Evolutionary conservation across 2,113 vertebrate genomes (phyloP).

Genomic region (Colistium nudipinnis): DNA sequence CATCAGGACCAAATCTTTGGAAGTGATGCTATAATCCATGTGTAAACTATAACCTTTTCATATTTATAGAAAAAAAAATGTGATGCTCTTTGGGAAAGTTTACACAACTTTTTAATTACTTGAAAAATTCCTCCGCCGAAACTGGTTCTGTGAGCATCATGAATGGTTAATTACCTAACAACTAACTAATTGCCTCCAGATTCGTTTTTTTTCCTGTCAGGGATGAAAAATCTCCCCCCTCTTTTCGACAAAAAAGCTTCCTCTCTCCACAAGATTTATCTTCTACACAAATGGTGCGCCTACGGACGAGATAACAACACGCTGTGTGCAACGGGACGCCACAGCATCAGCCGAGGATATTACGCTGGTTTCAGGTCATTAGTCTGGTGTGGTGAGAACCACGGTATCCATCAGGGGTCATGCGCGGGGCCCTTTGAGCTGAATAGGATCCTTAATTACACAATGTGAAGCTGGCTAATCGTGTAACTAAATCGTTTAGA

Average conservation of each 20-base stretch:
- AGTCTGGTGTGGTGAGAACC: slow-evolving; percentile 4
- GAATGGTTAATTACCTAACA: slow-evolving; percentile 60
- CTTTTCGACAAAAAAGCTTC: no score
- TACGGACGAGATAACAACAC: slow-evolving; percentile 19
- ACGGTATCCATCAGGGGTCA: slow-evolving; percentile 53
- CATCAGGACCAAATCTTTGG: slow-evolving; percentile 55
- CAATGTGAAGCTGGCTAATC: slow-evolving; percentile 47
- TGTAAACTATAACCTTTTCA: slow-evolving; percentile 36
- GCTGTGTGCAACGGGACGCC: background rate
- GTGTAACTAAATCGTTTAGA: slow-evolving; percentile 56
- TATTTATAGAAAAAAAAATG: slow-evolving; percentile 40
- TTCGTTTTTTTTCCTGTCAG: slow-evolving; percentile 59
- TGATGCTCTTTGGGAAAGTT: slow-evolving; percentile 29
- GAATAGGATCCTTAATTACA: slow-evolving; percentile 59
- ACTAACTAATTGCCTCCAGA: slow-evolving; percentile 66
- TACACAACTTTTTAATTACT: slow-evolving; percentile 43
- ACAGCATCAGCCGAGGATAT: background rate
- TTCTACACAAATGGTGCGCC: slow-evolving; percentile 19
- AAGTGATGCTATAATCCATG: slow-evolving; percentile 56
- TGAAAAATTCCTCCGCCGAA: slow-evolving; percentile 43
- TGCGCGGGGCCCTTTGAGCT: slow-evolving; percentile 38
- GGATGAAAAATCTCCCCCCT: slow-evolving; percentile 51
- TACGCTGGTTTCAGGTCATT: slow-evolving; percentile 41
- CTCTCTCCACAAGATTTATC: slow-evolving; percentile 53
- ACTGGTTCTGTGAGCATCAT: slow-evolving; percentile 44